Conservation (phyloP, 2,113 vertebrate species). For the Ageneiosus marmoratus region DNA sequence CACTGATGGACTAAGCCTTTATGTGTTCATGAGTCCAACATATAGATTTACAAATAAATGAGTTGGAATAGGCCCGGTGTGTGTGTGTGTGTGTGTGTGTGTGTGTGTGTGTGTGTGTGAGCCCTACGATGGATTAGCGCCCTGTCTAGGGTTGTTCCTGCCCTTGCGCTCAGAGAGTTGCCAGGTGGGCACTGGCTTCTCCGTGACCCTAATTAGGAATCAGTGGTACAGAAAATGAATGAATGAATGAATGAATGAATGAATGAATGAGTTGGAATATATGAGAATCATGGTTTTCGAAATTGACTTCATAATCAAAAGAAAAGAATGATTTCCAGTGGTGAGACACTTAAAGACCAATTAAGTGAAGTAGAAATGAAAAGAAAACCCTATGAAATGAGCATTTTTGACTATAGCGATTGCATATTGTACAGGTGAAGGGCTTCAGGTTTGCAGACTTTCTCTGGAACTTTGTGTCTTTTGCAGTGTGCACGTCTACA, state of each 20-base stretch:
- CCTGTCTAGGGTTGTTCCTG: no score
- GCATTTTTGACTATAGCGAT: background rate
- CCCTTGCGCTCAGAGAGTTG: no score
- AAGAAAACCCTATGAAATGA: background rate
- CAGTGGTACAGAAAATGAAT: no score
- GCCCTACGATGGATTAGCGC: no score
- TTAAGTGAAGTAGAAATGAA: no score
- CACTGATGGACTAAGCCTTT: background rate
- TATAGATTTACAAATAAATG: background rate
- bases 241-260: no score
- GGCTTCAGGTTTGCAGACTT: background rate
- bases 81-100: no score
- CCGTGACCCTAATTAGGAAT: no score
- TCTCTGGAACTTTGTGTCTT: background rate
- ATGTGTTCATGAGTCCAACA: background rate
- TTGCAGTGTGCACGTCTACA: background rate
- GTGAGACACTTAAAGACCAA: background rate
- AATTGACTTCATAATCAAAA: background rate
- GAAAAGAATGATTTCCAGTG: background rate
- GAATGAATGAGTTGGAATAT: background rate
- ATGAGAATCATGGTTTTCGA: background rate
- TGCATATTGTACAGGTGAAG: background rate
- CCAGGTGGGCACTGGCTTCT: no score
- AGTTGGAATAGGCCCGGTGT: no score
- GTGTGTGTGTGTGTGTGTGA: no score